Percentiles rank a stretch among this genome's conserved stretches.
These are phyloP conservation scores for Orbicella faveolata DNA, from an alignment of 64 coral and sea anemone species.

Conservation along the genomic window DNA sequence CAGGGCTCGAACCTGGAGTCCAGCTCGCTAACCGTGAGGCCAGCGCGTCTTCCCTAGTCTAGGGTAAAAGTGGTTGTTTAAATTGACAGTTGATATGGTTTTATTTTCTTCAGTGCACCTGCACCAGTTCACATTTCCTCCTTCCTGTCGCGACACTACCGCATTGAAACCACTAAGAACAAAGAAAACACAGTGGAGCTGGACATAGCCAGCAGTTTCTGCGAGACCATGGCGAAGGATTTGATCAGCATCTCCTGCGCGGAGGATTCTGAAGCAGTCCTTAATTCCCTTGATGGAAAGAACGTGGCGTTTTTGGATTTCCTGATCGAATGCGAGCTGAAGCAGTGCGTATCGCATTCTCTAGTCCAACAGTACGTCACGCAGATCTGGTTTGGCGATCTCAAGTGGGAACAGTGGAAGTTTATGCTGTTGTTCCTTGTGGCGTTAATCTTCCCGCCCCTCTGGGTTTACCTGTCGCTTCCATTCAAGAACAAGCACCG, in stretches of 20 bases:
- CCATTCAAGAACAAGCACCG: conserved; percentile 89
- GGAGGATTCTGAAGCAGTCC: conserved; percentile 66
- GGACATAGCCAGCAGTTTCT: conserved; percentile 59
- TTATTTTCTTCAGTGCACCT: conserved; percentile 63
- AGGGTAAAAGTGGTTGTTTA: not conserved
- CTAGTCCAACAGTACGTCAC: conserved; percentile 89
- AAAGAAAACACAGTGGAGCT: conserved; percentile 84
- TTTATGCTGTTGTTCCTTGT: conserved; percentile 75
- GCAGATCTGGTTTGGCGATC: conserved; percentile 86
- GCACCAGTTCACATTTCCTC: conserved; percentile 90
- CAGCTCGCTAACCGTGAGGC: no score
- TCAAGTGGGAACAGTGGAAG: conserved; percentile 86
- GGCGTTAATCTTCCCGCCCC: conserved; percentile 71
- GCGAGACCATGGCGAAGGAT: conserved; percentile 84
- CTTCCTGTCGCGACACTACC: conserved; percentile 72
- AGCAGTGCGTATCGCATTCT: conserved; percentile 79
- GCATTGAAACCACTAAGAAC: conserved; percentile 63
- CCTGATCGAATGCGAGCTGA: conserved; percentile 90
- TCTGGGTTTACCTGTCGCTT: conserved; percentile 87
- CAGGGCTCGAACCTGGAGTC: no score
- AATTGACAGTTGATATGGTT: not conserved
- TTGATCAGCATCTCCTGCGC: conserved; percentile 87
- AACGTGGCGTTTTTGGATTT: conserved; percentile 92
- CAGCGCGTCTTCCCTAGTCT: no score
- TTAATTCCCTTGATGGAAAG: conserved; percentile 81